phyloP scores from a whole-genome alignment of 2,113 vertebrate genomes.

The Pseudolaguvia tuberculata region DNA sequence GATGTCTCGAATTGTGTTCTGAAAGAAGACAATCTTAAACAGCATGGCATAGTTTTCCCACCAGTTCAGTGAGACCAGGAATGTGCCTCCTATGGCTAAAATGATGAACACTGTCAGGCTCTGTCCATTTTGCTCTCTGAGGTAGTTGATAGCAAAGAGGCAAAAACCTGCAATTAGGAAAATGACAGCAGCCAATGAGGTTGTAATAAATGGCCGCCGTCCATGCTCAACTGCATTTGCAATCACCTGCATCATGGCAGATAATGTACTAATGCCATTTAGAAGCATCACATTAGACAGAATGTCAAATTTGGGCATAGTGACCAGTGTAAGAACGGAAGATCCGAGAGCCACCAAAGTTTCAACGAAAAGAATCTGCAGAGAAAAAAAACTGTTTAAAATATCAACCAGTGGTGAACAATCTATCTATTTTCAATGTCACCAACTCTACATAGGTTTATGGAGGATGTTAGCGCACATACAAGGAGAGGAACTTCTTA shows the following conservation, averaged over 20 bases:
- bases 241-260: conserved; percentile 43
- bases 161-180: conserved; percentile 53
- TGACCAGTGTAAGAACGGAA: conserved; percentile 46
- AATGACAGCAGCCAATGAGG: conserved; percentile 45
- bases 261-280: conserved; percentile 43
- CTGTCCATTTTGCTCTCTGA: background rate
- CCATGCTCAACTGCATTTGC: conserved; percentile 27
- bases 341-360: conserved; percentile 46
- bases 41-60: conserved; percentile 60
- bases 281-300: conserved; percentile 55
- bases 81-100: conserved; percentile 55
- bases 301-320: conserved; percentile 54
- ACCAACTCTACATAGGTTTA: no score
- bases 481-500: no score
- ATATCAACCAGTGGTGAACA: background rate
- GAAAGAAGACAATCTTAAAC: conserved; percentile 49
- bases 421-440: no score
- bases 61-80: conserved; percentile 64
- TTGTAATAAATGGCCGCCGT: conserved; percentile 43
- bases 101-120: conserved; percentile 43
- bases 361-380: conserved; percentile 43
- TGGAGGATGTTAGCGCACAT: no score
- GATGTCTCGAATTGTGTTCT: conserved; percentile 47
- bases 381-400: background rate
- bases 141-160: conserved; percentile 52